Evolutionary conservation across 1,140 invertebrate species (phyloP).

Genomic region (Asobara japonica): DNA sequence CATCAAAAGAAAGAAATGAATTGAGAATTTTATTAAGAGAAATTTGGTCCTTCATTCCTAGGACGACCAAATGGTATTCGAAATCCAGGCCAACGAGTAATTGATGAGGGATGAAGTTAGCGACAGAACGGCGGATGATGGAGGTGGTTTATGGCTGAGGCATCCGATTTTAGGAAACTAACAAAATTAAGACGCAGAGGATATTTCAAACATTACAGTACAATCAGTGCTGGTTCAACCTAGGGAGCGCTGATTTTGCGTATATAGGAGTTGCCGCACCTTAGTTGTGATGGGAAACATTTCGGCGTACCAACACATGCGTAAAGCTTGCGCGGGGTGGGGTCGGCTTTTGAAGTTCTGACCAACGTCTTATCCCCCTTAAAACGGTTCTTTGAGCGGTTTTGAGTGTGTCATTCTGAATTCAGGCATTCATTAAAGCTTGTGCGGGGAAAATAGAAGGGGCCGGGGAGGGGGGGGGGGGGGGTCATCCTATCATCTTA

Average conservation of each 20-base stretch:
- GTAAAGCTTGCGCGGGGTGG: not conserved
- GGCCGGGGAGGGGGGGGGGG: too few species aligned
- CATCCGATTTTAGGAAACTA: conserved; percentile 30
- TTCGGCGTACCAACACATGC: conserved; percentile 12
- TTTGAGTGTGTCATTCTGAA: not conserved
- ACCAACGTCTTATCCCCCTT: not conserved
- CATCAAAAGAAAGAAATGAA: not conserved
- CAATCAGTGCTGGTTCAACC: conserved; percentile 53
- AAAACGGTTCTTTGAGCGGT: conserved; percentile 5
- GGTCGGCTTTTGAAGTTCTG: not conserved
- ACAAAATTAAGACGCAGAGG: conserved; percentile 36
- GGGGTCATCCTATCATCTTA: too few species aligned
- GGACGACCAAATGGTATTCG: conserved; percentile 13
- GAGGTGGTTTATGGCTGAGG: conserved; percentile 2
- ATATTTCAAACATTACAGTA: conserved; percentile 46
- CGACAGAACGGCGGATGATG: not conserved
- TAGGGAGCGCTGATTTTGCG: conserved; percentile 55
- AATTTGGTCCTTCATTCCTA: conserved; percentile 3
- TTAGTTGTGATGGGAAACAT: conserved; percentile 49
- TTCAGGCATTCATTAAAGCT: not conserved
- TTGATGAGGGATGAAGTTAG: not conserved
- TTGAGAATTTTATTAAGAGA: not conserved
- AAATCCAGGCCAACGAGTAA: not conserved
- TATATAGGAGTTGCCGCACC: conserved; percentile 44
- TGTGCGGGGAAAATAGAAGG: not conserved